These are phyloP conservation scores for Dryas iulia DNA, from an alignment of 1,140 invertebrate species.

Conservation along the genomic window DNA sequence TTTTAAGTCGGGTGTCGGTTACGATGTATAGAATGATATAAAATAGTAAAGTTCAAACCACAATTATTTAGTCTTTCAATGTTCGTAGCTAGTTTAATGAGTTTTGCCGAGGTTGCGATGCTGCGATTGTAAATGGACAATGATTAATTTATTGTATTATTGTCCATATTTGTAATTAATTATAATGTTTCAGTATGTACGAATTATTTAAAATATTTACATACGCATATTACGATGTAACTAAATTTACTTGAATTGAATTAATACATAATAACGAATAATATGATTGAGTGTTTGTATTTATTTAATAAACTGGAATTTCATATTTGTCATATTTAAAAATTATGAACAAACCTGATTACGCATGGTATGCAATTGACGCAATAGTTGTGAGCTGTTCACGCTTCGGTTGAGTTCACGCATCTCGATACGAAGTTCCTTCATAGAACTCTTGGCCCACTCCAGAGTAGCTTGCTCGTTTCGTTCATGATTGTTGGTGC, in stretches of 20 bases:
- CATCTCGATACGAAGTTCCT: conserved; percentile 60
- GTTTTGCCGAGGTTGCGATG: no score
- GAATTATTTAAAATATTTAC: background rate
- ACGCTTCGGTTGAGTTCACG: conserved; percentile 51
- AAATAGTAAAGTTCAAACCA: no score
- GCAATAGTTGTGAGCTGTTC: conserved; percentile 55
- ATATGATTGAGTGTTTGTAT: background rate
- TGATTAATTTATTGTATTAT: background rate
- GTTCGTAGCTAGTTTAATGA: no score
- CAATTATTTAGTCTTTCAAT: no score
- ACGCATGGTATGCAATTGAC: conserved; percentile 55
- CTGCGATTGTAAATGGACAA: no score
- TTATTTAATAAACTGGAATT: background rate
- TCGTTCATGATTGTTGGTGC: conserved; percentile 48
- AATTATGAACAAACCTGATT: conserved; percentile 48
- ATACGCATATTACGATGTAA: no score
- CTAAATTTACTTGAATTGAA: background rate
- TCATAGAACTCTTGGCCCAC: conserved; percentile 64
- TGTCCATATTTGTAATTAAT: background rate
- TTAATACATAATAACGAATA: no score
- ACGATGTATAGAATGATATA: no score
- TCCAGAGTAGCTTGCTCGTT: conserved; percentile 60
- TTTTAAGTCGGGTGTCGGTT: no score
- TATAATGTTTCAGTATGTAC: background rate
- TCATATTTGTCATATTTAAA: background rate